phyloP scores from a whole-genome alignment of 2,888 invertebrate species.

The Sminthurides aquaticus region DNA sequence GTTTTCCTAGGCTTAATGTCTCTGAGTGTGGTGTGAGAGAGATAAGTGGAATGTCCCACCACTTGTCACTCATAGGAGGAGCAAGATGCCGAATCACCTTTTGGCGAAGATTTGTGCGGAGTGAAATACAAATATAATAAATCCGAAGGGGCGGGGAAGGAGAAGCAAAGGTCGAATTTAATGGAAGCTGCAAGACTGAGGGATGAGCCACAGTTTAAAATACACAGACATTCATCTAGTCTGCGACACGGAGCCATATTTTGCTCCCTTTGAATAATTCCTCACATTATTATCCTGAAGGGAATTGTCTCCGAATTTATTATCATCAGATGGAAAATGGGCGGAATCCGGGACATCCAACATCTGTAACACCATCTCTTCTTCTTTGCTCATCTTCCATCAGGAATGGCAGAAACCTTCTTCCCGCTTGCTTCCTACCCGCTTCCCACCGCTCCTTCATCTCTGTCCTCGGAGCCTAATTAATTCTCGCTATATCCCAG shows the following conservation, averaged over 20 bases:
- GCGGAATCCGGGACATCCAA: not conserved
- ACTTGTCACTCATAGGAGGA: too few relatives aligned
- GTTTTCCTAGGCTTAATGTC: too few relatives aligned
- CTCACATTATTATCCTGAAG: not conserved
- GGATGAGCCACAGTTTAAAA: not conserved
- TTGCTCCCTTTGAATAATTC: not conserved
- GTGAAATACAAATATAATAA: too few relatives aligned
- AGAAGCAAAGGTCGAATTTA: too few relatives aligned
- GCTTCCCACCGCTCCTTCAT: not conserved
- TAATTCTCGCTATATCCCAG: not conserved
- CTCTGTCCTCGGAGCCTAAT: not conserved
- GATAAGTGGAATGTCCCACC: too few relatives aligned
- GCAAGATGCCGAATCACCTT: too few relatives aligned
- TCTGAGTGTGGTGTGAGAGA: too few relatives aligned
- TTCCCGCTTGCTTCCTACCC: not conserved
- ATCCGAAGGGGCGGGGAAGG: too few relatives aligned
- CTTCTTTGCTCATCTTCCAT: not conserved
- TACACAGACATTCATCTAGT: not conserved
- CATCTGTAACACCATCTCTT: not conserved
- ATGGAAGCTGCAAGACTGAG: too few relatives aligned
- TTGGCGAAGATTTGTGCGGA: too few relatives aligned
- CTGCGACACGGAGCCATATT: not conserved
- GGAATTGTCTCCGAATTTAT: not conserved
- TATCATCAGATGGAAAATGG: not conserved
- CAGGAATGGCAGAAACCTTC: too few relatives aligned